phyloP scores from a whole-genome alignment of 2,888 invertebrate genomes.

The Tanytarsus gracilentus region DNA sequence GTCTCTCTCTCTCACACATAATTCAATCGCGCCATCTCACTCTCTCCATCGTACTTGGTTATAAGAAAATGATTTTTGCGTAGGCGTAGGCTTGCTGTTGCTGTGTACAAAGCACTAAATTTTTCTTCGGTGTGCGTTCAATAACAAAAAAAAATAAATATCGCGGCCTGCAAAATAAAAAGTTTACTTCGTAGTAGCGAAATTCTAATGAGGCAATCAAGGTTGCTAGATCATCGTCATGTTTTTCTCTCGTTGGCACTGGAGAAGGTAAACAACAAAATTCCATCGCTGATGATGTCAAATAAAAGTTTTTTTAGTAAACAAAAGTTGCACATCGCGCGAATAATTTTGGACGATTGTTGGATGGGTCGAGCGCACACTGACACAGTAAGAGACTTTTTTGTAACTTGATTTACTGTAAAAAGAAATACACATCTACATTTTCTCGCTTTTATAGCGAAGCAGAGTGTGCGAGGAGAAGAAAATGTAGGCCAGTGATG shows the following conservation, averaged over 20 bases:
- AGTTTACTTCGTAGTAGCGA: not conserved
- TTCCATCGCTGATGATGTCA: slow-evolving; percentile 2
- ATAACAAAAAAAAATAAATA: not conserved
- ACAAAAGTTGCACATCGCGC: too few relatives aligned
- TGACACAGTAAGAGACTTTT: slow-evolving; percentile 7
- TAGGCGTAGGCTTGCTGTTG: slow-evolving; percentile 10
- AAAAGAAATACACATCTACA: too few relatives aligned
- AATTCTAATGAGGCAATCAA: too few relatives aligned
- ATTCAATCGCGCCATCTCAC: slow-evolving; percentile 2
- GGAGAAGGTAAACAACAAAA: not conserved
- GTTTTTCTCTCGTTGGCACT: not conserved
- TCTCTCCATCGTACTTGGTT: too few relatives aligned
- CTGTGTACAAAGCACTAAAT: too few relatives aligned
- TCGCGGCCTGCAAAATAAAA: slow-evolving; percentile 19
- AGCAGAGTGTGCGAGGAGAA: not conserved
- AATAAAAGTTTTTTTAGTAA: too few relatives aligned
- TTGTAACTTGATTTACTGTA: slow-evolving; percentile 22
- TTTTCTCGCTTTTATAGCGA: too few relatives aligned
- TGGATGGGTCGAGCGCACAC: too few relatives aligned
- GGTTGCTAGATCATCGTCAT: too few relatives aligned
- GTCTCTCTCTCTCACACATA: slow-evolving; percentile 6
- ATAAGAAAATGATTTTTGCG: not conserved
- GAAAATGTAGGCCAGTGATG: slow-evolving; percentile 26
- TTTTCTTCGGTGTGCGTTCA: too few relatives aligned
- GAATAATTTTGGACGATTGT: too few relatives aligned